Evolutionary conservation across 2,113 vertebrate species (phyloP), one percentile per base, ranked within the genome.

Genomic region (Anthoscopus minutus): DNA sequence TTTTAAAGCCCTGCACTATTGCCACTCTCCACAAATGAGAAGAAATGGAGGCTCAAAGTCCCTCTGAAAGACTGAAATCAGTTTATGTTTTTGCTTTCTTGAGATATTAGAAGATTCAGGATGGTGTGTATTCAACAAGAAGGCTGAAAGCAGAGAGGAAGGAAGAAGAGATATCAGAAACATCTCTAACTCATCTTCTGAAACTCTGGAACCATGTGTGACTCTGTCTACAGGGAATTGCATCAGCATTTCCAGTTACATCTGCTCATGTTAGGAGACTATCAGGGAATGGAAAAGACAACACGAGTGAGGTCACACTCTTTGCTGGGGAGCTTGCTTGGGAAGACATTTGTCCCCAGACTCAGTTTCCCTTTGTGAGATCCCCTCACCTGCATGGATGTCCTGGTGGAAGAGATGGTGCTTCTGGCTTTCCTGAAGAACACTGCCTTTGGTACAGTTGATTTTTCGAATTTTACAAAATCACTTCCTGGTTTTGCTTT

Each of bases 351-450:
- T 22, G 31, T 33, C 30, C 48, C n/a, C 19, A 58, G 40, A 15
- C 15, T 61, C 28, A 35, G 65, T 16, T 80, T 30, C 54, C 19
- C 12, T 7, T 42, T 62, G 64, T 44, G 76, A 54, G 76, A 69
- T 40, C 65, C 50, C 27, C 16, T 72, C 93, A 97, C 96, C 96
- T 98, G 96, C 60, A 80, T 6, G 35, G 95, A 33, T 30, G 88
- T 24, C 67, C 92, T 57, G 58, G 93, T 51, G 38, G 92, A 76
- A 31, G 72, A 37, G 66, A 88, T 13, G 65, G 92, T 11, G 31
- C 92, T 88, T 82, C 96, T 98, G 11, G 97, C 93, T 96, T 96
- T 98, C 65, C 96, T 98, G 96, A 98, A 98, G 97, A 99, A 99
- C 14, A 98, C 91, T 3, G 98, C 96, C 50, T 97, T 97, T 9